These are phyloP conservation scores for Ictalurus punctatus DNA, from an alignment of 2,113 vertebrate species.

Conservation along the genomic window DNA sequence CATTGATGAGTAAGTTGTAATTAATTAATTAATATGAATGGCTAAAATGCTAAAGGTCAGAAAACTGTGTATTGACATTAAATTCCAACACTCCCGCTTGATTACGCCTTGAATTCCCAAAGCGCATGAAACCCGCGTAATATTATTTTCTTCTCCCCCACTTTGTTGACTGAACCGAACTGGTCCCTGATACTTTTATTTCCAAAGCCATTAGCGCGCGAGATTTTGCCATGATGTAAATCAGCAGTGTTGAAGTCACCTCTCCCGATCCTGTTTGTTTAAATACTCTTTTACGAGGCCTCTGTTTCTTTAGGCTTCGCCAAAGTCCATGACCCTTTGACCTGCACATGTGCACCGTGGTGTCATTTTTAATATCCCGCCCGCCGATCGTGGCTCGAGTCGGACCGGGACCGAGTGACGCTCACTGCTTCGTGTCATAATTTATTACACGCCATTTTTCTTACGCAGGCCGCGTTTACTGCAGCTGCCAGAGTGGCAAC, in stretches of 20 bases:
- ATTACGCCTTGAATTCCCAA: conserved; percentile 15
- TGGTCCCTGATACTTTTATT: neutral
- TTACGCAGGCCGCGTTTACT: conserved; percentile 62
- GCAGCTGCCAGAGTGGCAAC: conserved; percentile 71
- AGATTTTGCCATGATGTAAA: conserved; percentile 40
- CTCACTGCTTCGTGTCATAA: conserved; percentile 64
- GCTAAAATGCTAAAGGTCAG: neutral
- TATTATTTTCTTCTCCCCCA: neutral
- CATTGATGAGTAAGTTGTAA: neutral
- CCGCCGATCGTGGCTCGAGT: conserved; percentile 51
- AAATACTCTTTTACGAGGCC: conserved; percentile 52
- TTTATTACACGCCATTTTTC: conserved; percentile 72
- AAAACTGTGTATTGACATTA: neutral
- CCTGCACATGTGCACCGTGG: conserved; percentile 55
- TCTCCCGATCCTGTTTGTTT: conserved; percentile 50
- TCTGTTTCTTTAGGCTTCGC: conserved; percentile 42
- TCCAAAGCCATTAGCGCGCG: conserved; percentile 23
- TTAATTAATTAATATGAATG: neutral
- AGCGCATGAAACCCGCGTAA: neutral
- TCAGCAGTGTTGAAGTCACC: conserved; percentile 38
- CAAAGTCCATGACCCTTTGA: conserved; percentile 56
- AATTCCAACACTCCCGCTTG: neutral
- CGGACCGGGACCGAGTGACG: conserved; percentile 50
- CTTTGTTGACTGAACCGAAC: neutral
- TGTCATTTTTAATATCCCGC: conserved; percentile 64